A percentile compares a stretch with the other conserved stretches of the same genome.
Conservation (phyloP, 2,888 invertebrate genomes). For the Acronicta alni region DNA sequence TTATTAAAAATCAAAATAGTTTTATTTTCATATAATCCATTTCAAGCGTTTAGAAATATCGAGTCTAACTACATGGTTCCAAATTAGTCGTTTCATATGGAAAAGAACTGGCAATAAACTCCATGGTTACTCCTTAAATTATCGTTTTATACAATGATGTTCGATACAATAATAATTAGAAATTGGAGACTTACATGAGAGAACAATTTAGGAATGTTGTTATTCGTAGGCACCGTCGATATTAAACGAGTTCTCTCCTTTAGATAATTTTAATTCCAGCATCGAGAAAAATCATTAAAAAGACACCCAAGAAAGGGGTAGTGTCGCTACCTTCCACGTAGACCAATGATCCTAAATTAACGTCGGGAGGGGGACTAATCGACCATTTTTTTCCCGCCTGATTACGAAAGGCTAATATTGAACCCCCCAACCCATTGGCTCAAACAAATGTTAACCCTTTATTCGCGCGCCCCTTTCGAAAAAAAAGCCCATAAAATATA, state of each 20-base stretch:
- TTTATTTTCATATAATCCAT: no score
- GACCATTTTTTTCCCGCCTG: slow-evolving; percentile 88
- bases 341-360: slow-evolving; percentile 88
- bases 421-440: slow-evolving; percentile 81
- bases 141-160: no score
- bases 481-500: slow-evolving; percentile 89
- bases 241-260: background rate
- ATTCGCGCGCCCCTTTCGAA: slow-evolving; percentile 85
- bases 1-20: no score
- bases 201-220: no score
- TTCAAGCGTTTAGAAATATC: no score
- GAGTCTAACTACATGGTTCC: no score
- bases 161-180: no score
- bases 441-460: slow-evolving; percentile 89
- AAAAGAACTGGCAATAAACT: no score
- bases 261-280: slow-evolving; percentile 67
- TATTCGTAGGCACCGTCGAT: no score
- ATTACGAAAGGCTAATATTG: slow-evolving; percentile 89
- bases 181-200: no score
- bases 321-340: slow-evolving; percentile 72
- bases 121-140: no score
- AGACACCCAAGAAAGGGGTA: slow-evolving; percentile 68
- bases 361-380: slow-evolving; percentile 85
- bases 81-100: no score
- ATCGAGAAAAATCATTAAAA: slow-evolving; percentile 73